Evolutionary conservation across 2,113 vertebrate genomes (phyloP), one percentile per base, ranked within the genome.

Genomic region (Oryctolagus cuniculus): DNA sequence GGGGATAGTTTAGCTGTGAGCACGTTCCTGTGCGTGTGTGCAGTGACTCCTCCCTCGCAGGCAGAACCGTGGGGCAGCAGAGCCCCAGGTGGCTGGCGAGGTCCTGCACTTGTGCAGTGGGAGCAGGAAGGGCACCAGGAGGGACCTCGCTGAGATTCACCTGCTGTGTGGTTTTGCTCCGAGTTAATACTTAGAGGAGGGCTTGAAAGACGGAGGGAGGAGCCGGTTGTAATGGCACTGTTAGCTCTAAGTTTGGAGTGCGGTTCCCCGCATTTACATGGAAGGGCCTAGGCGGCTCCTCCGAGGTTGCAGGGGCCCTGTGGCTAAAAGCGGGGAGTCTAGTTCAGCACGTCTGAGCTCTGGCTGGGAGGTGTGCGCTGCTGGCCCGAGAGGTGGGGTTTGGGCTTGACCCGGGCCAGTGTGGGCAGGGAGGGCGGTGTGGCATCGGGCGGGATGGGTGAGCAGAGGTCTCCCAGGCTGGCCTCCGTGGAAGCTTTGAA

Each of bases 371-470:
- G 61, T 29, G 6, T 66, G 34, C 44, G 3, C 15, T 13, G 29
- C 27, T 12, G 25, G 5, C 44, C 66, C 10, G 11, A 34, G 79
- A 53, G 2, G 2, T 38, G 6, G 22, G n/a, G 66, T 29, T 38
- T 36, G 25, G 1, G 4, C 11, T 36, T 49, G 64, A 31, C 73
- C 34, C 70, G 15, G 8, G 21, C 70, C 21, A 0, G 4, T 1
- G 2, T 53, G 38, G 61, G 38, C 0, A 5, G 16, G 72, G n/a
- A 34, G n/a, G 53, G 19, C 29, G 31, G 16, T 1, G 0, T 55
- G 22, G n/a, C 4, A 8, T n/a, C 25, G 8, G 69, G 24, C 78
- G 34, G 34, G 31, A 17, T 53, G n/a, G 36, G 12, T 17, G 19
- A 34, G 22, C 3, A 10, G 64, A 51, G 17, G 34, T 80, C 85